phyloP scores from a whole-genome alignment of 2,797 vertebrate genomes.

The Pteropus rufus region DNA sequence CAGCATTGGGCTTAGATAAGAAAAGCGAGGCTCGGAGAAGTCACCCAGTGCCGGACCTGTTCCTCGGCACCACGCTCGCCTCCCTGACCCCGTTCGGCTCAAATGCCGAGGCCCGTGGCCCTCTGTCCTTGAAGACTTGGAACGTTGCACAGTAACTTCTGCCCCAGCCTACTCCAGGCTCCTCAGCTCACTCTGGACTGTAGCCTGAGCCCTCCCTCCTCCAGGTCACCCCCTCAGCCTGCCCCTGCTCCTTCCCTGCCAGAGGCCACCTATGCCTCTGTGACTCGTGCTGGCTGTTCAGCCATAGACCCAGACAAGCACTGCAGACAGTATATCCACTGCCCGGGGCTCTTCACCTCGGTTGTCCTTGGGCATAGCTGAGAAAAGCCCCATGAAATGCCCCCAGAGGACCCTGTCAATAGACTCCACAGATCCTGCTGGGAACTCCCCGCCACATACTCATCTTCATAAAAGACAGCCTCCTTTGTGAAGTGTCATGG shows the following conservation, averaged over 20 bases:
- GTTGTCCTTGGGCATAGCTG: neutral
- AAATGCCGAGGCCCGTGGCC: neutral
- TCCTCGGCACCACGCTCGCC: accelerated
- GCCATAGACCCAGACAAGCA: neutral
- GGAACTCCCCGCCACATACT: neutral
- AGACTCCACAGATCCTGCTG: neutral
- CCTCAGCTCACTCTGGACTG: neutral
- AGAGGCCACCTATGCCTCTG: too few relatives aligned
- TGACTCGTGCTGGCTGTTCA: neutral
- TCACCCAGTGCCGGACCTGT: neutral
- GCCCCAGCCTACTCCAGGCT: neutral
- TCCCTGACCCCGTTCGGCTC: neutral
- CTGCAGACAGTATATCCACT: too few relatives aligned
- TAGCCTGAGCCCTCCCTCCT: neutral
- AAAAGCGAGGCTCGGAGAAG: neutral
- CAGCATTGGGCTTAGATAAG: neutral
- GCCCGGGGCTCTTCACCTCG: neutral
- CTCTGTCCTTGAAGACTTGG: neutral
- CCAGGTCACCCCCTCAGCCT: accelerated
- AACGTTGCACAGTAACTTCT: neutral
- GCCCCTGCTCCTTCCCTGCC: neutral
- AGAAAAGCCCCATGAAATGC: neutral
- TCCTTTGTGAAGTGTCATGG: neutral
- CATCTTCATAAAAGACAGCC: neutral
- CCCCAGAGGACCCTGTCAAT: neutral